Evolutionary conservation across 2,797 vertebrate species (phyloP), one percentile per base, ranked within the genome.

Genomic region (Hydrocynus forskahlii): DNA sequence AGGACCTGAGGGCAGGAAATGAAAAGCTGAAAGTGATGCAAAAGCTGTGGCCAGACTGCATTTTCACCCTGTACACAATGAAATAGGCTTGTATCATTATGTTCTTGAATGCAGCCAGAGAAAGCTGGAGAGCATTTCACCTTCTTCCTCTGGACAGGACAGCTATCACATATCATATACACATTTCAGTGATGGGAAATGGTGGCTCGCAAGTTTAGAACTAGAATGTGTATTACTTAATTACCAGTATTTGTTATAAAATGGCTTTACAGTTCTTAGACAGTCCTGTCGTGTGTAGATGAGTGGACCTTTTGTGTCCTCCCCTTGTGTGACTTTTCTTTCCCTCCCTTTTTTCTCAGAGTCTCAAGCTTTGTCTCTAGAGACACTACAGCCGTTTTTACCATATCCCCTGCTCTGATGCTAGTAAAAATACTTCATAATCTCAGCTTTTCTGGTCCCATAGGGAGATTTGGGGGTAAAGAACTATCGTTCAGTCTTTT

Each of bases 391-490:
- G 25, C 62, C 40, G 55, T 81, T 81, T 83, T 78, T 77, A 73
- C 63, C 74, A 60, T 69, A 29, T 72, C 35, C 48, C 59, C 1
- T 73, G 43, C 60, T 59, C 70, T 63, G 40, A 78, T 76, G 68
- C 45, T 76, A 55, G 81, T 82, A 86, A 76, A 83, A 85, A 78
- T 84, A 76, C 67, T 73, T 59, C 72, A 64, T 72, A 73, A 83
- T 76, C 75, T 83, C 66, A 83, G 64, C 66, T 73, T 69, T 55
- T 75, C 55, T 45, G 29, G 57, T 84, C 76, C 79, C 73, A 76
- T 35, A 73, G 76, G 85, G 63, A 81, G 57, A 43, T 77, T 62
- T 81, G 73, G 23, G 73, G 67, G 40, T 72, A 62, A 74, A 70
- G 76, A 50, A 69, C 25, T 17, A 21, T 43, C 0, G 25, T 67